Conservation (phyloP, 2,888 invertebrate species). For the Lochmaea capreae region DNA sequence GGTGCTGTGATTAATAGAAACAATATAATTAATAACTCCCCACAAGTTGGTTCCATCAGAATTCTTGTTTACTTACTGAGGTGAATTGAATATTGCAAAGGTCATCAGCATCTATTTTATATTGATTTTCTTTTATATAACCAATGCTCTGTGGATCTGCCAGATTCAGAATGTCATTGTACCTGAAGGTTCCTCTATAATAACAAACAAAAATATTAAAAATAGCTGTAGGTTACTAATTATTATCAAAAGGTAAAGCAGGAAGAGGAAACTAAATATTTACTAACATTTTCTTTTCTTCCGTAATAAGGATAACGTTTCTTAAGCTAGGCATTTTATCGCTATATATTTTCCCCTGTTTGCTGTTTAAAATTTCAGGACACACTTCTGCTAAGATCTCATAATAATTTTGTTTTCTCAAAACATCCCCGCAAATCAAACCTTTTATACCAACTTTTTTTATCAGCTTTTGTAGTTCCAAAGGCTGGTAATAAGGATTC, state of each 20-base stretch:
- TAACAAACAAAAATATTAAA: slow-evolving; percentile 17
- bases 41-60: background rate
- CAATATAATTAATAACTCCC: no score
- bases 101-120: slow-evolving; percentile 73
- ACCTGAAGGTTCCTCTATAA: slow-evolving; percentile 66
- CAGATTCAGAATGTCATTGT: slow-evolving; percentile 62
- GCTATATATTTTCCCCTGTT: slow-evolving; percentile 67
- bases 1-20: background rate
- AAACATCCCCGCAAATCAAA: slow-evolving; percentile 72
- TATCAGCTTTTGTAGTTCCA: slow-evolving; percentile 79
- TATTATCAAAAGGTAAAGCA: no score
- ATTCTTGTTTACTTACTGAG: slow-evolving; percentile 68
- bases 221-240: no score
- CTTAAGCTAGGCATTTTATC: slow-evolving; percentile 67
- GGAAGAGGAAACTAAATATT: no score
- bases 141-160: slow-evolving; percentile 57
- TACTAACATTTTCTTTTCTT: slow-evolving; percentile 69
- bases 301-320: slow-evolving; percentile 70
- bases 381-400: slow-evolving; percentile 71
- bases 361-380: slow-evolving; percentile 69
- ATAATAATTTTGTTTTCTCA: slow-evolving; percentile 76
- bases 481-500: slow-evolving; percentile 79
- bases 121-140: slow-evolving; percentile 63
- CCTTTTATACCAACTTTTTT: slow-evolving; percentile 78
- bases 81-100: slow-evolving; percentile 85